Percentiles rank a stretch among this genome's conserved stretches.
phyloP scores from a whole-genome alignment of 2,888 invertebrate genomes.

The Corbicula japonica region DNA sequence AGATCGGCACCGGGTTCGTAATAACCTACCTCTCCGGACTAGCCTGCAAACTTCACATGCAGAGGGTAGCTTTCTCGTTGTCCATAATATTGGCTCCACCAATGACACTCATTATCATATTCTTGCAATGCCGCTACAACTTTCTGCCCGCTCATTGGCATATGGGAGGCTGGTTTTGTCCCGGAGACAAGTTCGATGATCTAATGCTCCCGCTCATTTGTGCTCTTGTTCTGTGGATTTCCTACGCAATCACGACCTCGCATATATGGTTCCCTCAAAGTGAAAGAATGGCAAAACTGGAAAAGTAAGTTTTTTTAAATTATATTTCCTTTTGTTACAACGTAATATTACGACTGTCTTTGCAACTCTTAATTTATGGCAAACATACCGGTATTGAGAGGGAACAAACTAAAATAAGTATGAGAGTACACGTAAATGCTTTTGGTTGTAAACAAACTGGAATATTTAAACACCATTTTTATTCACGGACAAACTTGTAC shows the following conservation, averaged over 20 bases:
- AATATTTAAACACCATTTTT: too few species aligned
- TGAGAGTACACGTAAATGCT: neutral
- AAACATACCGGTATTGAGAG: neutral
- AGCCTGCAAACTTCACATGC: constrained; percentile 88
- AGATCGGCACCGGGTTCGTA: constrained; percentile 77
- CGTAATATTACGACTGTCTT: neutral
- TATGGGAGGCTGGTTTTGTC: constrained; percentile 78
- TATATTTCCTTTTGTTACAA: neutral
- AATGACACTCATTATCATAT: constrained; percentile 71
- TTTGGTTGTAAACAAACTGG: too few species aligned
- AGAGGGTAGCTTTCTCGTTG: constrained; percentile 87
- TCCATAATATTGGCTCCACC: constrained; percentile 87
- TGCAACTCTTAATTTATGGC: neutral
- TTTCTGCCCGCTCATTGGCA: constrained; percentile 80
- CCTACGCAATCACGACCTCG: constrained; percentile 98
- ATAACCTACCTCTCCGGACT: constrained; percentile 87
- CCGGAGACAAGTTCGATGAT: constrained; percentile 43
- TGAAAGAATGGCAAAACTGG: constrained; percentile 98
- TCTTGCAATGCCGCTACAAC: constrained; percentile 76
- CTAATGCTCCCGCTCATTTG: constrained; percentile 74
- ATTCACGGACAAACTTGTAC: too few species aligned
- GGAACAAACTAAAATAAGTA: neutral
- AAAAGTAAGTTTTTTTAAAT: constrained; percentile 89
- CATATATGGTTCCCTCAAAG: constrained; percentile 99
- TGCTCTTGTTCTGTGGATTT: constrained; percentile 91